These are phyloP conservation scores for Pseudococcus viburni DNA, from an alignment of 2,888 invertebrate genomes.

Conservation along the genomic window DNA sequence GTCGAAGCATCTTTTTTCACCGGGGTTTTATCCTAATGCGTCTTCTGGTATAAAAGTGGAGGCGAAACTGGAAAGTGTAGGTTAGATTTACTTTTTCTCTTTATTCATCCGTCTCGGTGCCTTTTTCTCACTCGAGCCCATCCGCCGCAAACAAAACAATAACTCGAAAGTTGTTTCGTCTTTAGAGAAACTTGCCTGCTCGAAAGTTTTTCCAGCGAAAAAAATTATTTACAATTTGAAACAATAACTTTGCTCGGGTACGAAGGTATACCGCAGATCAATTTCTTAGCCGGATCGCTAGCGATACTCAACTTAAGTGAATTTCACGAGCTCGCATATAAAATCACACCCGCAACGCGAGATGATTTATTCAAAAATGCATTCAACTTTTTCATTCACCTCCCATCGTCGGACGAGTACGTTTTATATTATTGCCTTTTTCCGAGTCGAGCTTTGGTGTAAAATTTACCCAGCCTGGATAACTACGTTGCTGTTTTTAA, in stretches of 20 bases:
- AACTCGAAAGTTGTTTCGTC: slow-evolving; percentile 12
- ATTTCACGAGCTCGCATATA: neutral
- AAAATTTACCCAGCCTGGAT: too few relatives aligned
- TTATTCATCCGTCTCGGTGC: slow-evolving; percentile 2
- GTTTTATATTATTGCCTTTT: neutral
- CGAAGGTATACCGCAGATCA: slow-evolving; percentile 3
- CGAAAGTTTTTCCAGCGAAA: neutral
- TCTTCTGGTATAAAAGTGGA: slow-evolving; percentile 48
- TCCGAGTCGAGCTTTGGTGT: neutral
- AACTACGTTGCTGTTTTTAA: neutral
- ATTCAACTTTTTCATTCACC: neutral
- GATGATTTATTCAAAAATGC: slow-evolving; percentile 29
- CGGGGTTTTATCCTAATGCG: slow-evolving; percentile 61
- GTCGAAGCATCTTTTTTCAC: slow-evolving; percentile 59
- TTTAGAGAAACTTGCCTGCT: neutral
- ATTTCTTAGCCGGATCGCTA: neutral
- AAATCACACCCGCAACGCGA: slow-evolving; percentile 35
- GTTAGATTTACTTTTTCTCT: slow-evolving; percentile 61
- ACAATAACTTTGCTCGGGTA: slow-evolving; percentile 39
- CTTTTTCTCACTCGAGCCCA: neutral
- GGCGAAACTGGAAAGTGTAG: slow-evolving; percentile 41
- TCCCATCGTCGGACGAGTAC: neutral
- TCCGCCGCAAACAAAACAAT: slow-evolving; percentile 22
- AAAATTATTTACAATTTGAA: slow-evolving; percentile 55
- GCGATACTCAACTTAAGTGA: slow-evolving; percentile 28